These are phyloP conservation scores for Huso huso DNA, from an alignment of 2,797 vertebrate species.

Conservation along the genomic window DNA sequence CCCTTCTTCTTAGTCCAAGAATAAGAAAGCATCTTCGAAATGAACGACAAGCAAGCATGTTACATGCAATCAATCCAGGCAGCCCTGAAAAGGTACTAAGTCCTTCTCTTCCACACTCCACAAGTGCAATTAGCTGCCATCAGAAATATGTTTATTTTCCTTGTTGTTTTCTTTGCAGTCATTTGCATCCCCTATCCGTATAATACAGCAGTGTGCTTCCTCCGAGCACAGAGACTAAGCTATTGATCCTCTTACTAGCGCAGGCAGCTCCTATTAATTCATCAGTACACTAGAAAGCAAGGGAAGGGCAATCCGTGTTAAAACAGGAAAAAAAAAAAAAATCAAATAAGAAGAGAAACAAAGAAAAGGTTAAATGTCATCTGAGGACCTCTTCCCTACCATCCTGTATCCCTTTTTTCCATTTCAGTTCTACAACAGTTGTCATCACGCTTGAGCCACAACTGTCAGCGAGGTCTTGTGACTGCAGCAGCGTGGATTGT, in stretches of 20 bases:
- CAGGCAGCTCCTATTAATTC: constrained; percentile 41
- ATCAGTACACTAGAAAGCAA: neutral
- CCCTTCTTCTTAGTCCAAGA: neutral
- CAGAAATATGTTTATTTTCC: constrained; percentile 22
- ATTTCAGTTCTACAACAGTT: constrained; percentile 37
- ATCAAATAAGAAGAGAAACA: constrained; percentile 30
- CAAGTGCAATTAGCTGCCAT: constrained; percentile 32
- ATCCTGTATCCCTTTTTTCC: constrained; percentile 30
- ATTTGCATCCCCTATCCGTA: constrained; percentile 38
- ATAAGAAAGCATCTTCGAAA: neutral
- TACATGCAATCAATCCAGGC: constrained; percentile 13
- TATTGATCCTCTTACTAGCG: constrained; percentile 40
- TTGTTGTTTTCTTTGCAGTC: constrained; percentile 35
- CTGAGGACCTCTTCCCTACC: constrained; percentile 48
- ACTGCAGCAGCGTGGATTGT: neutral
- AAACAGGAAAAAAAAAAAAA: constrained; percentile 28
- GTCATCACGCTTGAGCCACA: constrained; percentile 41
- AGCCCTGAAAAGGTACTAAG: constrained; percentile 32
- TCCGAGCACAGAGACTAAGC: constrained; percentile 57
- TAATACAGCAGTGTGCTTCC: constrained; percentile 42
- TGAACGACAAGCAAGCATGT: neutral
- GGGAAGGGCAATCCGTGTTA: neutral
- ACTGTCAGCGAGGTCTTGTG: neutral
- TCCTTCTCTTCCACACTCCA: constrained; percentile 40
- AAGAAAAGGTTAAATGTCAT: constrained; percentile 43